phyloP scores from a whole-genome alignment of 2,113 vertebrate species.

The Scalopus aquaticus region DNA sequence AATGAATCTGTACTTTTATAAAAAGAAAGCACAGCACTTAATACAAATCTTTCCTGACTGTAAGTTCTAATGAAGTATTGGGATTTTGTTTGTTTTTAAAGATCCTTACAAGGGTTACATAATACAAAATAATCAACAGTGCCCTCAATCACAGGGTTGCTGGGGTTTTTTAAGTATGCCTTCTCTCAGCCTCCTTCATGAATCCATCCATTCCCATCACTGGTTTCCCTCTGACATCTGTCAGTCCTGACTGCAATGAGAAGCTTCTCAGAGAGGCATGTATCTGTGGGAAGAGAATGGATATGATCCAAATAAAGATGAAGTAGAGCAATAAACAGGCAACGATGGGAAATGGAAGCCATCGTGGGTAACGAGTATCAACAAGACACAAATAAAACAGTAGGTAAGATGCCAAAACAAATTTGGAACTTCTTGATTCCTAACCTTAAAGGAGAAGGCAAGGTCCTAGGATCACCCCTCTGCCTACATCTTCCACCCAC shows the following conservation, averaged over 20 bases:
- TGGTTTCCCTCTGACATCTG: background rate
- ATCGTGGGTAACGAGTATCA: rapidly evolving
- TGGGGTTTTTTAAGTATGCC: background rate
- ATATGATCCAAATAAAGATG: rapidly evolving
- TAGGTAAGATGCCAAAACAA: background rate
- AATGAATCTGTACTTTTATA: background rate
- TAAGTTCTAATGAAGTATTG: background rate
- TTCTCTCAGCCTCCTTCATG: background rate
- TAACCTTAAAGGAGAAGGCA: background rate
- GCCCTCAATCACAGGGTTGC: background rate
- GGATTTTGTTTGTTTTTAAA: background rate
- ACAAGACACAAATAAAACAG: background rate
- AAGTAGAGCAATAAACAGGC: background rate
- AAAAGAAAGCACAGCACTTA: background rate
- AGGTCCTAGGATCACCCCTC: background rate
- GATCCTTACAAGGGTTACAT: background rate
- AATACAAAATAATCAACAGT: background rate
- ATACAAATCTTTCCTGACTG: background rate
- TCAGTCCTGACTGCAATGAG: too few species aligned
- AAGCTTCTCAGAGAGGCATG: rapidly evolving
- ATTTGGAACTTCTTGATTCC: background rate
- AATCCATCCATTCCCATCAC: background rate
- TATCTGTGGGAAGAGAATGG: background rate
- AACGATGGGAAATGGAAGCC: rapidly evolving
- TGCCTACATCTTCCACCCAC: background rate